Base-by-base conservation (phyloP, 2,797 vertebrate genomes). In the Pogonophryne albipinna region DNA sequence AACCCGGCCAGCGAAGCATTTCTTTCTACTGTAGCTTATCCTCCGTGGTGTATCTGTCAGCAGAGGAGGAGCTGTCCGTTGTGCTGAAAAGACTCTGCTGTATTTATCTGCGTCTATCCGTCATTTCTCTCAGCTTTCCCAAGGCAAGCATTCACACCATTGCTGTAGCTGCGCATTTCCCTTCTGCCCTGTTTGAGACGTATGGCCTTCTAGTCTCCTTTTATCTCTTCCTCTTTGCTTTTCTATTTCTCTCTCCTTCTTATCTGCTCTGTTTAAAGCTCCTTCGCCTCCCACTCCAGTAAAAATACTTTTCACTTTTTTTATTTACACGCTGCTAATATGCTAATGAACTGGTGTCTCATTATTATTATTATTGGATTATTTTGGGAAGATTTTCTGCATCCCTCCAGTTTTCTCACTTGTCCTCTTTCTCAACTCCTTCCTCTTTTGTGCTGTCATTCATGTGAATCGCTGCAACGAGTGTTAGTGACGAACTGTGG, bases 41-140 rank as follows among this genome's bases (percentile, higher is more conserved):
- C 8, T 3, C 19, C 9, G 9, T 67, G 41, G 50, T 64, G 65
- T 38, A 44, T 67, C 64, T 86, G 82, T 91, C 83, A 84, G 84
- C 74, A 59, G 75, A 76, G 62, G 63, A 23, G 85, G 85, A 91
- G 79, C 89, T 92, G 89, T 88, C 89, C 85, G 0, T 66, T 76
- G 91, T 93, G 89, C 91, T 91, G 89, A 93, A 92, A 80, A 67
- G 50, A 57, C 34, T 34, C 58, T 45, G 51, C 61, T 79, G 49
- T 34, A 46, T 76, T 79, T 66, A 46, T 78, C 63, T 27, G 47
- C 64, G 16, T 76, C 80, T 57, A 62, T 80, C 69, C 74, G 45
- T 62, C 66, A 38, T 71, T 67, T 78, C 67, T 50, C 53, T 56
- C 50, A 66, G 19, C 59, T 60, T 31, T 66, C 78, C 60, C 27